Percentiles rank a stretch among this genome's conserved stretches.
Conservation (phyloP, 2,113 vertebrate species). For the Psettodes erumei region DNA sequence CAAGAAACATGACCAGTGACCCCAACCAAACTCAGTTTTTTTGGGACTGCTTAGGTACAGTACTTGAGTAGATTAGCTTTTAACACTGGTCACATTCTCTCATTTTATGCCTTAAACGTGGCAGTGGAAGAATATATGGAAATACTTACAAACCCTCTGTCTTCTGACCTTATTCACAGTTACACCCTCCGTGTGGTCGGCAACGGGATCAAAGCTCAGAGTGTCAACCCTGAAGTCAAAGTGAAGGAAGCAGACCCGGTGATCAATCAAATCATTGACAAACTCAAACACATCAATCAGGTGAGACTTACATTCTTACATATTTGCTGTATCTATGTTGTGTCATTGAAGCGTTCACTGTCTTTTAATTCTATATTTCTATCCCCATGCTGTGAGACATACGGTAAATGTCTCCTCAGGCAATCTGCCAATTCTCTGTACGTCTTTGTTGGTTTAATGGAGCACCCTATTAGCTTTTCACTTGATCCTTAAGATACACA, state of each 20-base stretch:
- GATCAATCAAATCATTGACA: slow-evolving; percentile 92
- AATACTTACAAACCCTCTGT: slow-evolving; percentile 9
- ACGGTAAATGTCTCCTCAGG: slow-evolving; percentile 22
- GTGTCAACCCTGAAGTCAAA: slow-evolving; percentile 90
- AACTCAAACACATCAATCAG: slow-evolving; percentile 93
- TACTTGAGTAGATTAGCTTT: not conserved
- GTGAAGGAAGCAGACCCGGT: slow-evolving; percentile 88
- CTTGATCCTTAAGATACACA: slow-evolving; percentile 6
- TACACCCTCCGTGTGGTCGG: slow-evolving; percentile 89
- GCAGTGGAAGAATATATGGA: not conserved
- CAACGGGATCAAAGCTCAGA: slow-evolving; percentile 89
- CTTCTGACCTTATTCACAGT: slow-evolving; percentile 71
- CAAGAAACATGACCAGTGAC: not conserved
- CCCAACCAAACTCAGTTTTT: not conserved
- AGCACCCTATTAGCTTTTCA: slow-evolving; percentile 23
- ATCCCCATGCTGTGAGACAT: slow-evolving; percentile 10
- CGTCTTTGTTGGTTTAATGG: slow-evolving; percentile 27
- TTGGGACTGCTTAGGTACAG: not conserved
- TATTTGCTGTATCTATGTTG: not conserved
- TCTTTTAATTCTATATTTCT: slow-evolving; percentile 14
- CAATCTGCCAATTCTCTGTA: slow-evolving; percentile 29
- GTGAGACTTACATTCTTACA: slow-evolving; percentile 77
- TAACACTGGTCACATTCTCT: not conserved
- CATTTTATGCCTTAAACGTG: not conserved
- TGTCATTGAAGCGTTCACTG: not conserved